Evolutionary conservation across 2,888 invertebrate species (phyloP), one percentile per base, ranked within the genome.

Genomic region (Podotricha telesiphe): DNA sequence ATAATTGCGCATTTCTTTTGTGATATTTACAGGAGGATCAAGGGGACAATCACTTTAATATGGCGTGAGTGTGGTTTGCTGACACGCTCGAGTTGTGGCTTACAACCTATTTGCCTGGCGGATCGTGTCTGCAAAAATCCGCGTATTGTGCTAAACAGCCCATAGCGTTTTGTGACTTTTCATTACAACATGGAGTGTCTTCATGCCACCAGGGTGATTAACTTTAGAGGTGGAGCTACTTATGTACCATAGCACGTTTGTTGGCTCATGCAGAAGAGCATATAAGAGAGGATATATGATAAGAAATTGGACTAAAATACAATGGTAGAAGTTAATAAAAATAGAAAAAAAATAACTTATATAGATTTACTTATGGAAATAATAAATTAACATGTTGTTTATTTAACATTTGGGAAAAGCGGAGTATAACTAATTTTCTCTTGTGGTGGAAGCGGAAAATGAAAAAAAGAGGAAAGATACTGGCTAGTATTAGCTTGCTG

Each of bases 251-350:
- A 94, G 74, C 89, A 94, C 69, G 76, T 94, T 78, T 95, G 19
- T 78, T 93, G 67, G 94, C 95, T 0, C 95, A 96, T 77, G 94
- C 94, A n/a, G n/a, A 0, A 91, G 87, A 74, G 94, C 91, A 2
- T 94, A n/a, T n/a, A n/a, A n/a, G n/a, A 93, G 72, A 93, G 93
- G 73, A 85, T 94, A 80, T n/a, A n/a, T 75, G 88, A 94, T n/a
- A 77, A 11, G 85, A 93, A 58, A 95, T 93, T 76, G 87, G 90
- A 72, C 67, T 80, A 0, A 77, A 74, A 5, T 91, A 94, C 69
- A 82, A 87, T 19, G 94, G 94, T 80, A 74, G 74, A 37, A 5
- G 7, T 8, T 5, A 37, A 37, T 69, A 84, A 91, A 71, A 37
- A 37, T 37, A n/a, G n/a, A n/a, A n/a, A n/a, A n/a, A n/a, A n/a